Conservation (phyloP, 1,140 invertebrate species). For the Psilanteris sp. region DNA sequence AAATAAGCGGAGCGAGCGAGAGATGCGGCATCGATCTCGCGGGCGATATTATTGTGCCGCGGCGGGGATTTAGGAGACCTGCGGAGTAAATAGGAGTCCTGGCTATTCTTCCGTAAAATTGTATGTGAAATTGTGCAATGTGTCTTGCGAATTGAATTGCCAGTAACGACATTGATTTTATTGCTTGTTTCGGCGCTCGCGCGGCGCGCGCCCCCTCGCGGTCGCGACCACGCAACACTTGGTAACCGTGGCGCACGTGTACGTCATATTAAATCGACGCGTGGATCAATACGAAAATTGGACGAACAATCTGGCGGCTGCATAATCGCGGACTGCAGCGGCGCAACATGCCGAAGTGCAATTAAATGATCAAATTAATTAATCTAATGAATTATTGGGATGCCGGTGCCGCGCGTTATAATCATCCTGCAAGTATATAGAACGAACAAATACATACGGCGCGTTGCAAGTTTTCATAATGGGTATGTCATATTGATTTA, state of each 20-base stretch:
- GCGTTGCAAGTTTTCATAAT: constrained; percentile 42
- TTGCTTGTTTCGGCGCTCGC: constrained; percentile 77
- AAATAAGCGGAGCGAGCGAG: constrained; percentile 6
- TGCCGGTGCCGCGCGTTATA: constrained; percentile 22
- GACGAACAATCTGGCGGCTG: constrained; percentile 58
- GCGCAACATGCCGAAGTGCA: constrained; percentile 44
- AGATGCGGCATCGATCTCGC: constrained; percentile 64
- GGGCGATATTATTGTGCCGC: constrained; percentile 69
- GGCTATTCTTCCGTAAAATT: constrained; percentile 80
- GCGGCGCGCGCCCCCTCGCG: constrained; percentile 17
- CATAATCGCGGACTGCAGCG: constrained; percentile 40
- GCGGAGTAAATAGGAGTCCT: constrained; percentile 79
- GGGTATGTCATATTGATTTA: constrained; percentile 52
- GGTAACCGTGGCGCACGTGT: constrained; percentile 25
- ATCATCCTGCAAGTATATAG: constrained; percentile 43
- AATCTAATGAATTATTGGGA: constrained; percentile 68
- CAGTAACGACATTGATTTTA: constrained; percentile 81
- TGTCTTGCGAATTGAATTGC: constrained; percentile 81
- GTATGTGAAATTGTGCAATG: constrained; percentile 81
- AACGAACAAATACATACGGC: constrained; percentile 22
- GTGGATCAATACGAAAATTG: constrained; percentile 60
- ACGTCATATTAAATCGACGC: constrained; percentile 58
- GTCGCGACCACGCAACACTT: constrained; percentile 11
- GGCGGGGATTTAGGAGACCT: constrained; percentile 70
- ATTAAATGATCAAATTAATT: constrained; percentile 68